Evolutionary conservation across 2,797 vertebrate genomes (phyloP).

Genomic region (Squalus acanthias): DNA sequence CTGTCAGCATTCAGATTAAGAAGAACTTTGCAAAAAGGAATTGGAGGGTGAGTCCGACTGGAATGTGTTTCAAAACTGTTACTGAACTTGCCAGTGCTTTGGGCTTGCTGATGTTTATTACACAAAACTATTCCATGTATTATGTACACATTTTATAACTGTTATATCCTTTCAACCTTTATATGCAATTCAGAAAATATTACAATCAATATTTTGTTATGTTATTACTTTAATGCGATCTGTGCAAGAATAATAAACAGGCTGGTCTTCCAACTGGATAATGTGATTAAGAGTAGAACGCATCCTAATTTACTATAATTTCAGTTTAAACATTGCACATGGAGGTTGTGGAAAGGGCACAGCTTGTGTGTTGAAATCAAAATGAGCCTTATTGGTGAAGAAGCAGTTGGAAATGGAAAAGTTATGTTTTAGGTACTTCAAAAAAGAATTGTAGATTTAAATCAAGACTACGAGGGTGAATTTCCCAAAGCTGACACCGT

Average conservation of each 20-base stretch:
- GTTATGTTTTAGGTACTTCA: too few relatives aligned
- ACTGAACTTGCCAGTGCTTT: too few relatives aligned
- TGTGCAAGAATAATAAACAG: neutral
- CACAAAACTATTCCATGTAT: neutral
- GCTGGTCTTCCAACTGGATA: too few relatives aligned
- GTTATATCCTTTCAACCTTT: neutral
- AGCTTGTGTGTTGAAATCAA: too few relatives aligned
- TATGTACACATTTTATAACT: neutral
- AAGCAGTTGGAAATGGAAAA: too few relatives aligned
- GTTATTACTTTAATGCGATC: neutral
- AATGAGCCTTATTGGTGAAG: too few relatives aligned
- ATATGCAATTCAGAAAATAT: neutral
- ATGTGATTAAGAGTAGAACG: too few relatives aligned
- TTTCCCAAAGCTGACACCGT: too few relatives aligned
- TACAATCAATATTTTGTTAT: neutral
- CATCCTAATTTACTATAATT: too few relatives aligned
- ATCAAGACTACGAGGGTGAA: too few relatives aligned
- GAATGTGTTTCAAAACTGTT: neutral
- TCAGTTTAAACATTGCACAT: neutral
- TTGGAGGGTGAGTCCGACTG: slow-evolving; percentile 74
- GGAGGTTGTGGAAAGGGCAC: neutral
- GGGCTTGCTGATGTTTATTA: neutral
- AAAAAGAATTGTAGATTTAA: too few relatives aligned
- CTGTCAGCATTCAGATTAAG: slow-evolving; percentile 84
- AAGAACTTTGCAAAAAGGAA: slow-evolving; percentile 88